Base-by-base conservation (phyloP, 2,888 invertebrate genomes). In the Hydraecia micacea region DNA sequence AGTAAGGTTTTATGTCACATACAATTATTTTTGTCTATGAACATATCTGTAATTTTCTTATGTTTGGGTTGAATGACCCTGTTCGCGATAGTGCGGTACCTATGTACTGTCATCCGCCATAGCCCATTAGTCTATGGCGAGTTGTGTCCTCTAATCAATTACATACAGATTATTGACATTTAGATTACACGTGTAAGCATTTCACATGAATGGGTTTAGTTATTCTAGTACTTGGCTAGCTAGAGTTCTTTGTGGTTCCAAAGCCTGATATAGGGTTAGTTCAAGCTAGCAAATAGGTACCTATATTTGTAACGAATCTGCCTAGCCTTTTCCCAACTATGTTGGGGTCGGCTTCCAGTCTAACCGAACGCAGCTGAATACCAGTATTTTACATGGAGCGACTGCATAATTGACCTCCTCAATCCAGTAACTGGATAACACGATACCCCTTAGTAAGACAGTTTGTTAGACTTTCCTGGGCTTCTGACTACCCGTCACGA, bases 1-100 rank as follows among this genome's bases (percentile, higher is more conserved):
- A 65, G 80, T 81, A 81, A 77, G 76, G 79, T 84, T 76, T 74
- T 63, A 79, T 85, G 81, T 87, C 86, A 79, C 65, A 49, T 15
- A 72, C 49, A 63, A 89, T 88, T 87, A 87, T 89, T 86, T 84
- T 81, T 83, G 77, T 86, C 82, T 86, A 79, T 79, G 81, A 86
- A 80, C 81, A 69, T 86, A 83, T 74, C 76, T 79, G 42, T 79
- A 63, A 67, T 75, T 86, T 87, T 87, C 77, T 86, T 86, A 63
- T 62, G 80, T 75, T 67, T 66, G 86, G 81, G 89, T 83, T 88
- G 70, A 88, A 84, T 77, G 83, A 87, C 86, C 89, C 75, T 75
- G 49, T 79, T 78, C 28, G 46, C 65, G 77, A 72, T 81, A 83
- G 75, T 79, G 60, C 66, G 28, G 67, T 60, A 42, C 73, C 28